Evolutionary conservation across 2,797 vertebrate genomes (phyloP), one percentile per base, ranked within the genome.

Genomic region (Leptatherina wallacei): DNA sequence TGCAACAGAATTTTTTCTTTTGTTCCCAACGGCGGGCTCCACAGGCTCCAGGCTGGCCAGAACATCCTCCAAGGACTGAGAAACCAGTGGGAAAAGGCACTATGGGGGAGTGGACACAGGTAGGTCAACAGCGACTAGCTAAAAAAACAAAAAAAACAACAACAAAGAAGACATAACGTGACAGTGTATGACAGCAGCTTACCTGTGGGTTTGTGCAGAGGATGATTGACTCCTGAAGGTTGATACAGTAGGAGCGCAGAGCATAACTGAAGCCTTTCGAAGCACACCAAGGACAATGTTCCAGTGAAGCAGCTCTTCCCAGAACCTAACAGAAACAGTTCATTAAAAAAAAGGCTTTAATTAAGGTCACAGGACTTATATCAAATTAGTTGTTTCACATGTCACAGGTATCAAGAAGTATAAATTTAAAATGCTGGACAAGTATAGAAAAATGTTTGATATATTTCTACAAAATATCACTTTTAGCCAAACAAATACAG

Each of bases 21-120:
- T 94, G 44, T 32, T 81, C 18, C 68, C 69, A 24, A 29, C 55
- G 20, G 63, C 4, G 33, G 77, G 59, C 30, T 88, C 76, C 77
- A 61, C 65, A 0, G 80, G 79, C 16, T 44, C 76, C 29, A 92
- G 93, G 91, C 90, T 89, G 6, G 88, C 93, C 90, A 96, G 90
- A 80, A 97, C 87, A 81, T 96, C 95, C 88, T 93, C 95, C 88
- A 97, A 80, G 8, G 96, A 90, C 56, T 86, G 94, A 80, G 91
- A 96, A 74, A 98, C 97, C 87, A 99, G 91, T 20, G 98, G 98
- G 88, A 97, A 99, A 79, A 99, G 96, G 89, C 98, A 99, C 98
- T 99, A 13, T 10, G 77, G 29, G 33, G 30, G 18, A 56, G 77
- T 13, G 11, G 12, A 83, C 1, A 42, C 0, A 29, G 6, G 61